Base-by-base conservation (phyloP, 2,888 invertebrate species). In the Drosophila prostipennis region DNA sequence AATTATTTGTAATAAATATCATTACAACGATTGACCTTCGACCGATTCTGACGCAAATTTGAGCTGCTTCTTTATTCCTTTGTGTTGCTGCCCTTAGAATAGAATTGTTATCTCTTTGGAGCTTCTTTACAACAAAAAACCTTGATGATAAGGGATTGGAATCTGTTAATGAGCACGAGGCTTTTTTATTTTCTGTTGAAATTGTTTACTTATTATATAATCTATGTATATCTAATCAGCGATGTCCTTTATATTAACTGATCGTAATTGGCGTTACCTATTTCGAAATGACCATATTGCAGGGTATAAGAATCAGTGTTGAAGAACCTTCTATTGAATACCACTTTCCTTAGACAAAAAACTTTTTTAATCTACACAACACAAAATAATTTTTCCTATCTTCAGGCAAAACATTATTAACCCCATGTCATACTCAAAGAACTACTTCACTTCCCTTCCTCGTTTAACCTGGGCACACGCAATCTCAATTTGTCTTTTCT, bases 71-170 rank as follows among this genome's bases (percentile, higher is more conserved):
- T 8, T 37, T 19, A 34, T 43, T 60, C 23, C 34, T 43, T 60
- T 60, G 43, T 59, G 14, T 16, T 59, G 16, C 26, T 59, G 57
- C 39, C 57, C 56, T 57, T 55, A 57, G 56, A 57, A 39, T n/a
- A 4, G 5, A 8, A 2, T 11, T 32, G 37, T 59, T 36, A 42
- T 59, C 43, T 60, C 26, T 6, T 16, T n/a, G 7, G 39, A 55
- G 32, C 16, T 3, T 11, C 4, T 43, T 6, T 8, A 13, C 11
- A 7, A n/a, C 13, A 2, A 10, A 36, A 6, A 2, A 7, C 11
- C 11, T 58, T 42, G 23, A 16, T 26, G 40, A 59, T 37, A 39
- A 29, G 10, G 10, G 10, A 43, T 32, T 1, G 10, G 1, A 10
- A n/a, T 34, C n/a, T 42, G 13, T n/a, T 39, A 57, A 54, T 55